These are phyloP conservation scores for Indicator maculatus DNA, from an alignment of 2,113 vertebrate species.

Conservation along the genomic window DNA sequence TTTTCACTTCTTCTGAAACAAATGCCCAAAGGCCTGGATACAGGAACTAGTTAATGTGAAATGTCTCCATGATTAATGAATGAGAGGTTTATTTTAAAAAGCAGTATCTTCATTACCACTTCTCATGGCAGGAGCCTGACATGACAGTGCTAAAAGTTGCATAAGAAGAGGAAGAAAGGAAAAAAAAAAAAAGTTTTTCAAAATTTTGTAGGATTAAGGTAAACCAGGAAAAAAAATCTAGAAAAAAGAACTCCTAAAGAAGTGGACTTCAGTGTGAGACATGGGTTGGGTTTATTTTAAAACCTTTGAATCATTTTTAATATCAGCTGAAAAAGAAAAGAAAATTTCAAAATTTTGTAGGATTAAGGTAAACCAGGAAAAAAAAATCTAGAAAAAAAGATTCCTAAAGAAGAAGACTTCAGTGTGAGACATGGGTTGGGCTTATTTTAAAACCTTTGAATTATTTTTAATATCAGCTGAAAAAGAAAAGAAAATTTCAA, in stretches of 20 bases:
- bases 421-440: neutral
- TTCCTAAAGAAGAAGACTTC: neutral
- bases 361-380: neutral
- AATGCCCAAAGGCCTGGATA: conserved; percentile 9
- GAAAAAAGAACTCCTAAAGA: neutral
- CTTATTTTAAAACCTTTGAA: neutral
- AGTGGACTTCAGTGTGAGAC: neutral
- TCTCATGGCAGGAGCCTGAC: neutral
- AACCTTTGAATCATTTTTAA: neutral
- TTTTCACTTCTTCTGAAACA: conserved; percentile 31
- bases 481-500: neutral
- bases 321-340: neutral
- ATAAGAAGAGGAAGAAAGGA: neutral
- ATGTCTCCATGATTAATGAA: conserved; percentile 48
- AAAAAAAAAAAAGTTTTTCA: neutral
- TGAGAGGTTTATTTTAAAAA: neutral
- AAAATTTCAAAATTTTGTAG: neutral
- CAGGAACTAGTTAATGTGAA: conserved; percentile 51
- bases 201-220: neutral
- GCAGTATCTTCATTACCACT: neutral
- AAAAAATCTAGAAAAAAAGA: neutral
- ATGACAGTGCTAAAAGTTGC: neutral
- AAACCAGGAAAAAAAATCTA: neutral
- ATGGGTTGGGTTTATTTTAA: neutral
- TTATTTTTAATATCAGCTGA: neutral